These are phyloP conservation scores for Pseudocheirus occidentalis DNA, from an alignment of 2,797 vertebrate genomes.

Conservation along the genomic window DNA sequence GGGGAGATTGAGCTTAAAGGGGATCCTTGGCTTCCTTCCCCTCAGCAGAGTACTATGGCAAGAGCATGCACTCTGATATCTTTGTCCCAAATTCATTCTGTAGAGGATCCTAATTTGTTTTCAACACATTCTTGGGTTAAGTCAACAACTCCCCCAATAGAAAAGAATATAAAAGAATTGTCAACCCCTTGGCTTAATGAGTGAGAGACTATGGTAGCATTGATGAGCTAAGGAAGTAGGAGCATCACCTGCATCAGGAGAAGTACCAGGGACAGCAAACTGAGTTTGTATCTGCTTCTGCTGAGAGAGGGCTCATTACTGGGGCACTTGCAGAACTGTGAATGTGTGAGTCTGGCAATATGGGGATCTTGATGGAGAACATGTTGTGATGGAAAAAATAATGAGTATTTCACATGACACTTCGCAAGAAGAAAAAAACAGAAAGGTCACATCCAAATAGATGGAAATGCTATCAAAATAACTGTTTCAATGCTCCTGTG, in stretches of 20 bases:
- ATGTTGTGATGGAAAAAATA: not conserved
- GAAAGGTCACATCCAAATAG: not conserved
- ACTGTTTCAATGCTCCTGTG: not conserved
- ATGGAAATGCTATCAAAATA: not conserved
- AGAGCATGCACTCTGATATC: not conserved
- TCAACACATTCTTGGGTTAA: not conserved
- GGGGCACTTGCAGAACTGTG: not conserved
- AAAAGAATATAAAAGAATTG: not conserved
- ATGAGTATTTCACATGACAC: not conserved
- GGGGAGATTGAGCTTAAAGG: not conserved
- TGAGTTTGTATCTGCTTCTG: not conserved
- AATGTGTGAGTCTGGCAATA: not conserved
- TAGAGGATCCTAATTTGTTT: not conserved
- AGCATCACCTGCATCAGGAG: not conserved
- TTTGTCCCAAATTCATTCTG: not conserved
- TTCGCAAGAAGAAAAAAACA: not conserved
- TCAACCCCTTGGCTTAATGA: not conserved
- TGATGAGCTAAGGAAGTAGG: not conserved
- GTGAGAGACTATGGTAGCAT: not conserved
- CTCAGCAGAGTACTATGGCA: not conserved
- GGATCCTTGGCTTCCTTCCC: not conserved
- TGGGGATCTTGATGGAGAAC: not conserved
- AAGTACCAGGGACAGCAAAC: not conserved
- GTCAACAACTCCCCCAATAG: not conserved
- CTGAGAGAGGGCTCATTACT: conserved; percentile 9